A percentile compares a stretch with the other conserved stretches of the same genome.
Evolutionary conservation across 30 jellyfish, hydroid and myxozoan species (phyloP).

Genomic region (Calvadosia cruxmelitensis): DNA sequence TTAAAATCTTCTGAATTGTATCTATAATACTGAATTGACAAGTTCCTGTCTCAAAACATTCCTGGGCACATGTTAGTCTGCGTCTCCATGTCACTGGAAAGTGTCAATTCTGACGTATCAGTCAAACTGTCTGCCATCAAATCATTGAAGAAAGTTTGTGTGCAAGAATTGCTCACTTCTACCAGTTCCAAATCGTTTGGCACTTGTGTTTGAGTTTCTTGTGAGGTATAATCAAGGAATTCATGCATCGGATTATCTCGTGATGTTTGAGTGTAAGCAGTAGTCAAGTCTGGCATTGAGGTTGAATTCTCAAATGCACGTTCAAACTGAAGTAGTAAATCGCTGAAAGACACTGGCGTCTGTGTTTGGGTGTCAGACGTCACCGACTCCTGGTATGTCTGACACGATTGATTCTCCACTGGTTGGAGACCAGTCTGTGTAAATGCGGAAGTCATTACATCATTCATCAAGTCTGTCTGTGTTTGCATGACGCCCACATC

Average conservation of each 20-base stretch:
- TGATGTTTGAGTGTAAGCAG: neutral
- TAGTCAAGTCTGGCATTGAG: neutral
- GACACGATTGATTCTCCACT: neutral
- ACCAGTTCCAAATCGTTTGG: neutral
- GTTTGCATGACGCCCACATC: too few species aligned
- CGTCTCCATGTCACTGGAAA: neutral
- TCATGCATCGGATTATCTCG: neutral
- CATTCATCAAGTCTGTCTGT: too few species aligned
- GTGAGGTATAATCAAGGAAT: neutral
- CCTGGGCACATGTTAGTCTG: neutral
- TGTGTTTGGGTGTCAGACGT: slow-evolving; percentile 19
- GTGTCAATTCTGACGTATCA: neutral
- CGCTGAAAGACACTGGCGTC: slow-evolving; percentile 27
- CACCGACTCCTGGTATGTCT: neutral
- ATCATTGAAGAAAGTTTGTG: neutral
- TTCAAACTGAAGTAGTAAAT: slow-evolving; percentile 1
- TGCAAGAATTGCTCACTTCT: neutral
- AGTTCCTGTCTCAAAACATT: too few species aligned
- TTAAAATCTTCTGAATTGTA: too few species aligned
- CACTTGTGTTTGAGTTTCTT: neutral
- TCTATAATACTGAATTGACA: too few species aligned
- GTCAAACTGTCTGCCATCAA: neutral
- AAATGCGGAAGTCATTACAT: neutral
- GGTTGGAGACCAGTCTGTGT: neutral
- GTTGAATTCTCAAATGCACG: neutral